Evolutionary conservation across 2,113 vertebrate genomes (phyloP).

Genomic region (Vicugna pacos): DNA sequence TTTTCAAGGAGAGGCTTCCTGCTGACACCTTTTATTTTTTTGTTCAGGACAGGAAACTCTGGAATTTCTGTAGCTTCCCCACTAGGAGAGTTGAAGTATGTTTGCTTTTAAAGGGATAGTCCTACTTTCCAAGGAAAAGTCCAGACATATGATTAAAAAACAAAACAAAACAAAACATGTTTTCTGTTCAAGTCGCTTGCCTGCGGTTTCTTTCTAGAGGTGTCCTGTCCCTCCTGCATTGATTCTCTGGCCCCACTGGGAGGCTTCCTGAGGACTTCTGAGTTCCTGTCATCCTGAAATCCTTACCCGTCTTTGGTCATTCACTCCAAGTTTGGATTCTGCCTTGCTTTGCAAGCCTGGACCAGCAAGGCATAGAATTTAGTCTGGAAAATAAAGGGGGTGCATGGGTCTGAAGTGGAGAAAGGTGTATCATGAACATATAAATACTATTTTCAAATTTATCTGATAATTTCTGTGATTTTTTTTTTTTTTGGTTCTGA

Average conservation of each 20-base stretch:
- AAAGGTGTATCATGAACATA: background rate
- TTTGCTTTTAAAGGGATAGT: constrained; percentile 58
- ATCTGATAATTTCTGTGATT: background rate
- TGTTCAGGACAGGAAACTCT: constrained; percentile 56
- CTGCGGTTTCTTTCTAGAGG: background rate
- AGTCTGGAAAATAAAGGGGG: background rate
- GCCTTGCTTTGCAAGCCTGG: background rate
- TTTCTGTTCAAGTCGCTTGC: background rate
- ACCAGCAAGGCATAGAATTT: constrained; percentile 1
- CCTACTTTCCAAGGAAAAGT: background rate
- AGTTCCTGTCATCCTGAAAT: background rate
- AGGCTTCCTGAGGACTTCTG: background rate
- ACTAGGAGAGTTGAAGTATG: background rate
- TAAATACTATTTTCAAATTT: constrained; percentile 1
- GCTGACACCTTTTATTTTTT: constrained; percentile 66
- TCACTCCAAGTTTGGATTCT: constrained; percentile 61
- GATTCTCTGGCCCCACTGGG: background rate
- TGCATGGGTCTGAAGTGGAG: rapidly evolving
- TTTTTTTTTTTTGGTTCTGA: background rate
- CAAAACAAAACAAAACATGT: background rate
- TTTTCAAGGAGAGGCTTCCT: constrained; percentile 74
- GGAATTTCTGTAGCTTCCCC: background rate
- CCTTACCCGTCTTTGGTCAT: constrained; percentile 19
- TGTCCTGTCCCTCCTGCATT: background rate
- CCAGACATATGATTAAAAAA: background rate